These are phyloP conservation scores for Chascanopsetta lugubris DNA, from an alignment of 2,113 vertebrate genomes.

Conservation along the genomic window DNA sequence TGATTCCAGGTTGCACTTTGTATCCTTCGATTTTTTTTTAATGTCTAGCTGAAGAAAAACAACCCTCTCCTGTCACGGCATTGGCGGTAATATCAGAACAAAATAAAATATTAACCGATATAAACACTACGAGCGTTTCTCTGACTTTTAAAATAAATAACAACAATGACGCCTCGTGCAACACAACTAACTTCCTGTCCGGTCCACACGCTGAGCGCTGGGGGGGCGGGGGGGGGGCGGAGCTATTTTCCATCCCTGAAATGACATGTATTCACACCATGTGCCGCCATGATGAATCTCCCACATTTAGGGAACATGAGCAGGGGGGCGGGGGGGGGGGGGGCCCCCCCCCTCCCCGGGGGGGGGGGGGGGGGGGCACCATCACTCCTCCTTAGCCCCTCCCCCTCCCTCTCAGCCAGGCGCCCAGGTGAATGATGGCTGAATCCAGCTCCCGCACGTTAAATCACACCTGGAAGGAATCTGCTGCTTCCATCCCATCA, in stretches of 20 bases:
- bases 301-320: conserved; percentile 25
- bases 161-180: background rate
- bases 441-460: conserved; percentile 22
- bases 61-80: background rate
- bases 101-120: conserved; percentile 2
- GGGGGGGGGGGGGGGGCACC: background rate
- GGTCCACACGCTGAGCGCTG: no score
- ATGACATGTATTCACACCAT: conserved; percentile 16
- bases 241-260: background rate
- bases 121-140: background rate
- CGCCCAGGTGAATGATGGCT: conserved; percentile 49
- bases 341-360: conserved; percentile 12
- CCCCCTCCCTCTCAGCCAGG: conserved; percentile 1
- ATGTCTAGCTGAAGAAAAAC: background rate
- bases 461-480: conserved; percentile 57
- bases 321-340: background rate
- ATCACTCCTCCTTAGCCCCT: conserved; percentile 14
- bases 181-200: no score
- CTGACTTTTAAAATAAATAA: background rate
- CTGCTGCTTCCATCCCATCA: conserved; percentile 26
- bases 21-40: conserved; percentile 7
- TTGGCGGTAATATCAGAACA: background rate
- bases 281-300: conserved; percentile 44
- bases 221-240: background rate
- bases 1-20: conserved; percentile 3